Evolutionary conservation across 2,113 vertebrate genomes (phyloP).

Genomic region (Cervus canadensis): DNA sequence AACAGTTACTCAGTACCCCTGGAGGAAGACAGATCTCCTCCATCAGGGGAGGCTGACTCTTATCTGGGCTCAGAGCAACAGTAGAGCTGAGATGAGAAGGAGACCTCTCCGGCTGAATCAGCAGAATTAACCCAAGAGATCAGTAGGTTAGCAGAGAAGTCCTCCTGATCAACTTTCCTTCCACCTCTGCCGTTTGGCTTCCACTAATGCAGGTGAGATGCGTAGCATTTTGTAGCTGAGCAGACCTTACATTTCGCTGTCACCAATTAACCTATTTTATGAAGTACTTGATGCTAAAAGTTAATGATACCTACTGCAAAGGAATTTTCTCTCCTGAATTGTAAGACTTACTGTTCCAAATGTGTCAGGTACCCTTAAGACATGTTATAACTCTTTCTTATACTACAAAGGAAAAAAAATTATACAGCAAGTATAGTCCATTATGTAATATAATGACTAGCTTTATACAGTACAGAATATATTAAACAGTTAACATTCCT

Average conservation of each 20-base stretch:
- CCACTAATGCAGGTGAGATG: neutral
- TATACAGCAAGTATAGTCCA: neutral
- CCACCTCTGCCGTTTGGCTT: neutral
- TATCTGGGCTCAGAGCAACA: neutral
- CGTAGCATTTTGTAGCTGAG: accelerated
- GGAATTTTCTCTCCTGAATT: neutral
- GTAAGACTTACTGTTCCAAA: neutral
- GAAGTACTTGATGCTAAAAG: neutral
- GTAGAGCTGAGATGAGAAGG: neutral
- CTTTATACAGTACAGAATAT: neutral
- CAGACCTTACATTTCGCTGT: neutral
- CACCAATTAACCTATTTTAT: neutral
- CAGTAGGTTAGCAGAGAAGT: neutral
- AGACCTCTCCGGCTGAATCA: neutral
- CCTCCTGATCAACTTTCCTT: neutral
- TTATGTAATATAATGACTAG: neutral
- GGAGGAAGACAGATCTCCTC: neutral
- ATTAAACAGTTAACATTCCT: neutral
- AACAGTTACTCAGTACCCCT: neutral
- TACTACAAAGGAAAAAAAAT: neutral
- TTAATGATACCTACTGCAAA: neutral
- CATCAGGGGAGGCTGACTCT: neutral
- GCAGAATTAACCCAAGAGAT: neutral
- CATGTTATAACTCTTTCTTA: neutral
- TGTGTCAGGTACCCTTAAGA: neutral